A percentile compares a stretch with the other conserved stretches of the same genome.
Conservation (phyloP, 2,113 vertebrate genomes). For the Cepphus grylle region DNA sequence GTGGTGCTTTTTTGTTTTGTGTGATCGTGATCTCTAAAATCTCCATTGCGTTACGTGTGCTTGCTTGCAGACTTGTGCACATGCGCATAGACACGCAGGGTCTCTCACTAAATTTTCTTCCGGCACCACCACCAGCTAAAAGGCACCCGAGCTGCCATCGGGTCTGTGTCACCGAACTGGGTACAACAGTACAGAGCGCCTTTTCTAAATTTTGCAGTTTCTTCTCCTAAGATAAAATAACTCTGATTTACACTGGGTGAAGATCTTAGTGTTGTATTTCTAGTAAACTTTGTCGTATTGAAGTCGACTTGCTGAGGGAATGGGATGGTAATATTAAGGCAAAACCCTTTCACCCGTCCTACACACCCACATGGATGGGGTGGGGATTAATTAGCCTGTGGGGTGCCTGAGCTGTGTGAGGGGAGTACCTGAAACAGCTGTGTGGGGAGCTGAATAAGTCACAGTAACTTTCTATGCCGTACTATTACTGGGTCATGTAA, state of each 20-base stretch:
- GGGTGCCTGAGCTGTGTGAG: not conserved
- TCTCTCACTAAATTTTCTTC: not conserved
- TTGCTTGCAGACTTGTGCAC: not conserved
- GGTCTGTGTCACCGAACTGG: not conserved
- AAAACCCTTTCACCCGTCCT: not conserved
- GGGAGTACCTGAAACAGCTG: not conserved
- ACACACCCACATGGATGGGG: not conserved
- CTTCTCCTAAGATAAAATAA: not conserved
- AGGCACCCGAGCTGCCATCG: not conserved
- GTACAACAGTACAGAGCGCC: accelerated
- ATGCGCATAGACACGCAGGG: accelerated
- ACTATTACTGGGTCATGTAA: not conserved
- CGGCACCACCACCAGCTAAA: not conserved
- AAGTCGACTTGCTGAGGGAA: not conserved
- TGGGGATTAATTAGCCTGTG: not conserved
- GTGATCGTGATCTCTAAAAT: not conserved
- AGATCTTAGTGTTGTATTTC: not conserved
- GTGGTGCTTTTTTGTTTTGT: not conserved
- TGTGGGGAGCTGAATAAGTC: not conserved
- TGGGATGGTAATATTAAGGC: not conserved
- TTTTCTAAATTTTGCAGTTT: not conserved
- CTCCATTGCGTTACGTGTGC: accelerated
- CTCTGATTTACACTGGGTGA: not conserved
- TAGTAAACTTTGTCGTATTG: not conserved
- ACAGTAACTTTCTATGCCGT: not conserved